Evolutionary conservation across 2,797 vertebrate species (phyloP), one percentile per base, ranked within the genome.

Genomic region (Dryobates pubescens): DNA sequence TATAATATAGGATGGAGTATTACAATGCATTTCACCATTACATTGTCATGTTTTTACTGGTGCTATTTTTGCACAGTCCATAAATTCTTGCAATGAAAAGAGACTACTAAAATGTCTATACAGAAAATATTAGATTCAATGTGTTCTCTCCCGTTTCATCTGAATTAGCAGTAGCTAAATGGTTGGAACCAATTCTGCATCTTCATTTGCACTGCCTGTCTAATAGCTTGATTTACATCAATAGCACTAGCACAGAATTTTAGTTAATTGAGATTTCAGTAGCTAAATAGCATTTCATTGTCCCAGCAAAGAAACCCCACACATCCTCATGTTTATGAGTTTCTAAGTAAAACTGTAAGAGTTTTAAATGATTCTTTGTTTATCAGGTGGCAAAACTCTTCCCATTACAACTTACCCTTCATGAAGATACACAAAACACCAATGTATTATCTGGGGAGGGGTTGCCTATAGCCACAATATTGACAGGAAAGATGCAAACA

Each of bases 151-250:
- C 81, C 7, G 0, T 93, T 92, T 92, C 89, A 54, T 95, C 71
- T 88, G 94, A 95, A 88, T 97, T 96, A 96, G 65, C 76, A 94
- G 69, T 73, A 90, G 62, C 88, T 95, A 88, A 96, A 94, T 76
- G 64, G 58, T 82, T 95, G 86, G 82, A 95, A 92, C 72, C 75
- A 90, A 77, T 95, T 94, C 92, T 80, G 69, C 68, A 86, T 76
- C 70, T 89, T 94, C 76, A 65, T 95, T 94, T 95, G 67, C 59
- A 49, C 68, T 91, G 86, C 58, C 64, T 94, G 49, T 82, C 89
- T 92, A 95, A 94, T 70, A 91, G 90, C 47, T 88, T 96, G 93
- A 96, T 96, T 96, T 95, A 93, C 81, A 84, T 95, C 88, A 82
- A 79, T n/a, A 90, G n/a, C 70, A 95, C 32, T 62, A 84, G 71